Evolutionary conservation across 2,797 vertebrate species (phyloP).

Genomic region (Cygnus olor): DNA sequence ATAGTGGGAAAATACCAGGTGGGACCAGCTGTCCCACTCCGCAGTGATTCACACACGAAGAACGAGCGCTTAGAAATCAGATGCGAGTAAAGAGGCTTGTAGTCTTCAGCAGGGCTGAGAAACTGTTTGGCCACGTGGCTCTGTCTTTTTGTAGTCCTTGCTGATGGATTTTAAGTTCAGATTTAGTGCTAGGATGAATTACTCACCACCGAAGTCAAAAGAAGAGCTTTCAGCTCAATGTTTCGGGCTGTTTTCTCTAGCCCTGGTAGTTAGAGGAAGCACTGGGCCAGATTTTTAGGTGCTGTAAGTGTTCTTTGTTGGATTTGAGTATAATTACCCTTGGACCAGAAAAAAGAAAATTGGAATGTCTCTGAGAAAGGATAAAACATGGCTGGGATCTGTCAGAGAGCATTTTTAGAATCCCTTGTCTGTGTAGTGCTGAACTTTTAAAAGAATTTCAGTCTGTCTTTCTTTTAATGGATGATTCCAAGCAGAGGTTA

Average conservation of each 20-base stretch:
- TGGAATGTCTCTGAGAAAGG: background rate
- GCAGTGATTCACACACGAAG: background rate
- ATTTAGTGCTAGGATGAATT: background rate
- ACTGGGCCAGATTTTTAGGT: background rate
- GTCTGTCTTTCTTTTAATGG: fast-evolving
- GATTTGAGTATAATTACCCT: background rate
- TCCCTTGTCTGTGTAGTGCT: fast-evolving
- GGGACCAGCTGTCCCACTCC: background rate
- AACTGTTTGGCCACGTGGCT: background rate
- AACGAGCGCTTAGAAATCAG: background rate
- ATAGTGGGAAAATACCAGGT: background rate
- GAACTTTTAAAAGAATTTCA: background rate
- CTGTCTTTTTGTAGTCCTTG: background rate
- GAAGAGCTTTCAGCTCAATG: background rate
- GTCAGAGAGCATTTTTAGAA: background rate
- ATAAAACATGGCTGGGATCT: background rate
- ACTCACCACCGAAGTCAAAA: background rate
- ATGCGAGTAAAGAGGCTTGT: fast-evolving
- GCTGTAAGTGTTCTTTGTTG: background rate
- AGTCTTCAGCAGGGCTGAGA: background rate
- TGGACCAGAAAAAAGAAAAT: background rate
- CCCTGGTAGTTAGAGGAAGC: background rate
- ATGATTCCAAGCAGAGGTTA: background rate
- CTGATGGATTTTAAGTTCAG: background rate
- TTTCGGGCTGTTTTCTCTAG: background rate